Conservation (phyloP, 1,140 invertebrate genomes). For the Drosophila lini region DNA sequence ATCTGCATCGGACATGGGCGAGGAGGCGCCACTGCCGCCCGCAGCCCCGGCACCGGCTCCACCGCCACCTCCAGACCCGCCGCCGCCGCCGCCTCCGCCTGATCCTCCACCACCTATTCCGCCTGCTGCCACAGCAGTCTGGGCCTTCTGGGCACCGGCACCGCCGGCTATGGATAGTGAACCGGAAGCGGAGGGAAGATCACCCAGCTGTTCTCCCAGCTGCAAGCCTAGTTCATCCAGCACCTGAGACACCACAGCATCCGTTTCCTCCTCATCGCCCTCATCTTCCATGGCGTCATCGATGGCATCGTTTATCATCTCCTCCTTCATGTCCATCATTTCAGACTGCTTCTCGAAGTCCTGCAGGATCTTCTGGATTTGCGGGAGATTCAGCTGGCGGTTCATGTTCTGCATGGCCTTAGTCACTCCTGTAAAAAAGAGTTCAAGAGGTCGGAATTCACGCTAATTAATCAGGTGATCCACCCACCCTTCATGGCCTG, state of each 20-base stretch:
- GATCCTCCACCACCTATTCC: constrained; percentile 85
- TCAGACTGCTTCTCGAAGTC: constrained; percentile 99
- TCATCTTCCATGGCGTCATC: constrained; percentile 99
- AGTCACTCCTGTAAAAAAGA: constrained; percentile 90
- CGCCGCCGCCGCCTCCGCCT: constrained; percentile 85
- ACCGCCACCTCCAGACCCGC: constrained; percentile 85
- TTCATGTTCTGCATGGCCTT: constrained; percentile 99
- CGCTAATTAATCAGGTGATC: constrained; percentile 7
- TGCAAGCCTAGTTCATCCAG: constrained; percentile 98
- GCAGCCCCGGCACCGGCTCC: constrained; percentile 85
- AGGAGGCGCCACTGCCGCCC: constrained; percentile 85
- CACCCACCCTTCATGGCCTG: constrained; percentile 96
- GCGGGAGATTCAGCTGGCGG: constrained; percentile 97
- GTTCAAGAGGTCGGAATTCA: background rate
- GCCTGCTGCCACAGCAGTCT: constrained; percentile 85
- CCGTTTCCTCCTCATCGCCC: constrained; percentile 98
- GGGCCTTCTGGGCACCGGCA: constrained; percentile 83
- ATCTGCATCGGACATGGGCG: constrained; percentile 93
- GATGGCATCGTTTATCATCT: constrained; percentile 99
- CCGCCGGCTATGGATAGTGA: constrained; percentile 78
- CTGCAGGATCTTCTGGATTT: constrained; percentile 99
- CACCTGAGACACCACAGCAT: constrained; percentile 96
- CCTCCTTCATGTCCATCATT: constrained; percentile 99
- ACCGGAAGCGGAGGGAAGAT: constrained; percentile 88
- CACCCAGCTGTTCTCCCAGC: constrained; percentile 94